Evolutionary conservation across 2,113 vertebrate species (phyloP).

Genomic region (Solenodon paradoxus): DNA sequence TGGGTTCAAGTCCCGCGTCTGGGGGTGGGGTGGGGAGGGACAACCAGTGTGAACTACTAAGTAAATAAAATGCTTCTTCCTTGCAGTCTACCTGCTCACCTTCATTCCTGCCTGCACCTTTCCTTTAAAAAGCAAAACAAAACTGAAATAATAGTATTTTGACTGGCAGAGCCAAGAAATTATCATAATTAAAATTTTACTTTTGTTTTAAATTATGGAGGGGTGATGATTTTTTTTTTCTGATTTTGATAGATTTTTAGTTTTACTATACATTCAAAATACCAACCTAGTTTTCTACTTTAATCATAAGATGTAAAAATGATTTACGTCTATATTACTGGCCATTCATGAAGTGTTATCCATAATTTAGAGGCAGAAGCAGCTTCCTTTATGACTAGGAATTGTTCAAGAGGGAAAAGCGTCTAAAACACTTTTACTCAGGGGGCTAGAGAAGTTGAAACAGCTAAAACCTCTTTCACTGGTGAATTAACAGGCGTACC

Average conservation of each 20-base stretch:
- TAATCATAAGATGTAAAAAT: not conserved
- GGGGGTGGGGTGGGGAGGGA: too few species aligned
- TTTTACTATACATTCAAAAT: not conserved
- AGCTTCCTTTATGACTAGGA: not conserved
- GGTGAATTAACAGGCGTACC: not conserved
- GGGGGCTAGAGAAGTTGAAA: not conserved
- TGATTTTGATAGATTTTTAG: slow-evolving; percentile 17
- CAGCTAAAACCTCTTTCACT: not conserved
- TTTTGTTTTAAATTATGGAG: slow-evolving; percentile 46
- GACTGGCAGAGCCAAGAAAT: not conserved
- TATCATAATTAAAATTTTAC: not conserved
- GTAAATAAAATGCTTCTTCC: too few species aligned
- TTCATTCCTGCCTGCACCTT: too few species aligned
- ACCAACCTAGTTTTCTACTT: not conserved
- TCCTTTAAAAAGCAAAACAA: too few species aligned
- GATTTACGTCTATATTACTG: not conserved
- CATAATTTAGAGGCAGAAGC: slow-evolving; percentile 6
- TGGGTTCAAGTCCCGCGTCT: too few species aligned
- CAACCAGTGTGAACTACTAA: too few species aligned
- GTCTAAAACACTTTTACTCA: not conserved
- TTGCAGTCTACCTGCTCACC: too few species aligned
- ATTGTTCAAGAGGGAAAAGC: slow-evolving; percentile 8
- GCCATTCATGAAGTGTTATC: not conserved
- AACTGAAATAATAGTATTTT: not conserved
- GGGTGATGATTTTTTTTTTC: not conserved